Evolutionary conservation across 2,113 vertebrate genomes (phyloP), one percentile per base, ranked within the genome.

Genomic region (Cochlearius cochlearius): DNA sequence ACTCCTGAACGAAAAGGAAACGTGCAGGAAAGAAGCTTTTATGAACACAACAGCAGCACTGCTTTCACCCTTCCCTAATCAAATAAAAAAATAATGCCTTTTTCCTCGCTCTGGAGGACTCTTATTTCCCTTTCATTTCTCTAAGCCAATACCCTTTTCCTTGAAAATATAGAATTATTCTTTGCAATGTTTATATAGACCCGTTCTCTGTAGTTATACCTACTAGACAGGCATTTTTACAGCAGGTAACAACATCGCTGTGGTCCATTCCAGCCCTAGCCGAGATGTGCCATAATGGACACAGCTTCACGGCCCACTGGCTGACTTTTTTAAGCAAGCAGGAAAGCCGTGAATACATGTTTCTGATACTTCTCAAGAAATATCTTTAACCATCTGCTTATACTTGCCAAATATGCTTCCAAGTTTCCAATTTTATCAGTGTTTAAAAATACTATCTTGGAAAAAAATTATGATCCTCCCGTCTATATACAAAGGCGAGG

Each of bases 321-420:
- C n/a, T 95, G 94, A 97, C 90, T 97, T 92, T 90, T 87, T 72
- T 3, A 91, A 95, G 96, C 58, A 32, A 96, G 93, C 92, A 97
- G 90, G 88, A 77, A 96, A 98, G 94, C 93, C 19, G 55, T 89
- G 89, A 98, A 95, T 83, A 86, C 90, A 67, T 66, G 80, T 93
- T 98, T 97, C 96, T 92, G 95, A 93, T 96, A 84, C 94, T 96
- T 94, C 97, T 87, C 96, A 92, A 98, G 96, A 98, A 98, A 94
- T 95, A 97, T 96, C 98, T 96, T 86, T 97, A 97, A 89, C 97
- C 97, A 98, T 98, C 98, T 98, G 97, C 98, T 98, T 97, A 92
- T 34, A 87, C 97, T 97, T 97, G 93, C 97, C 96, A 97, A 97
- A 98, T 95, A 96, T 12, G 87, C 92, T 98, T 96, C 95, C 95